These are phyloP conservation scores for Pelecanoides urinatrix DNA, from an alignment of 2,113 vertebrate species.

Conservation along the genomic window DNA sequence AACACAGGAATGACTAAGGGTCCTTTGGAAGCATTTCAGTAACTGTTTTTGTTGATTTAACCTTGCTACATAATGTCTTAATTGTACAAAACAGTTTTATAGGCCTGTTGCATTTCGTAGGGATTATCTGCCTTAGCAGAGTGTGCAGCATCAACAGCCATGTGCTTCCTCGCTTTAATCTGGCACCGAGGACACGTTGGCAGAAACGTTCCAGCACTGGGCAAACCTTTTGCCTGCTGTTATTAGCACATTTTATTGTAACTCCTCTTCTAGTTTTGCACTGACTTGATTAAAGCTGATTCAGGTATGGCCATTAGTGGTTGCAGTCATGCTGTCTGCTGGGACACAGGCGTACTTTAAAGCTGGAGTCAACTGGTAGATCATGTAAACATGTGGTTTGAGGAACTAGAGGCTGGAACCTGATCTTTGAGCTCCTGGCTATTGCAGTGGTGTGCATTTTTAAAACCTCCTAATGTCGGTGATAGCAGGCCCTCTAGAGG, in stretches of 20 bases:
- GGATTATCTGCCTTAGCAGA: neutral
- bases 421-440: neutral
- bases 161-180: neutral
- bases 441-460: neutral
- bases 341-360: neutral
- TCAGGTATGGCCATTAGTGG: neutral
- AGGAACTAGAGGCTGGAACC: neutral
- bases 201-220: neutral
- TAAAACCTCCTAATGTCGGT: neutral
- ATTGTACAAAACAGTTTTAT: neutral
- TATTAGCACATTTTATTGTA: neutral
- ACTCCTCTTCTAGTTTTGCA: neutral
- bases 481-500: neutral
- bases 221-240: neutral
- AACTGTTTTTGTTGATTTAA: neutral
- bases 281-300: neutral
- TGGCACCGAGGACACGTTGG: accelerated
- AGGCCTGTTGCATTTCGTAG: neutral
- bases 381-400: neutral
- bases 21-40: neutral
- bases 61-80: neutral
- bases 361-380: neutral
- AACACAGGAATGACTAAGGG: neutral
- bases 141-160: accelerated
- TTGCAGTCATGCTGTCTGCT: neutral